Evolutionary conservation across 2,113 vertebrate species (phyloP), one percentile per base, ranked within the genome.

Genomic region (Thamnophis sirtalis): DNA sequence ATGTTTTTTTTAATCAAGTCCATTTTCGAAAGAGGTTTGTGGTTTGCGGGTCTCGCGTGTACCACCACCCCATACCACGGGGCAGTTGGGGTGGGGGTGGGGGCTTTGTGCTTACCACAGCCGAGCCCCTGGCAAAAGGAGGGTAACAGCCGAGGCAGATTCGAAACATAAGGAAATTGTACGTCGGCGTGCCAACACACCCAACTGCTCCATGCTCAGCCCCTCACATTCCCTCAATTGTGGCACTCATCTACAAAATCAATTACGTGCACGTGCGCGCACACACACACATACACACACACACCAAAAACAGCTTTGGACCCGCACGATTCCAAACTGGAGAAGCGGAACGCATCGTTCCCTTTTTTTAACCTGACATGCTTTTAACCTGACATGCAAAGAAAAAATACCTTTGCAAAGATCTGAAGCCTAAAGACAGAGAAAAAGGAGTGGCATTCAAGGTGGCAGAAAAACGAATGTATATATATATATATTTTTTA

Each of bases 101-200:
- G 56, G 56, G 17, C 21, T 24, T 86, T 5, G 17, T 49, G n/a
- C 84, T 54, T 38, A 4, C 55, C 15, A 2, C 80, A n/a, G 80
- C 84, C 22, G 11, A 33, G 48, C 53, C 19, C 92, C 93, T 93
- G 86, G 95, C 93, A 91, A 89, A 89, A 91, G 91, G 90, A 85
- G 51, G 84, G 33, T 9, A 21, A 54, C 13, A n/a, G 56, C 87
- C 2, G 89, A 93, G n/a, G 68, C 68, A 38, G 68, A 38, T 80
- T 80, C 17, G 7, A 38, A 80, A 38, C 68, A 19, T 1, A 80
- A 19, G n/a, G 68, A 80, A 80, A 80, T 19, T 7, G 68, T 38
- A 38, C 33, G 3, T 80, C 33, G 0, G 33, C 6, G 68, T 73
- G 63, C 63, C n/a, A 73, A 73, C n/a, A 73, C 68, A 2, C 68